Conservation (phyloP, 64 coral and sea anemone species). For the Dendronephthya gigantea region DNA sequence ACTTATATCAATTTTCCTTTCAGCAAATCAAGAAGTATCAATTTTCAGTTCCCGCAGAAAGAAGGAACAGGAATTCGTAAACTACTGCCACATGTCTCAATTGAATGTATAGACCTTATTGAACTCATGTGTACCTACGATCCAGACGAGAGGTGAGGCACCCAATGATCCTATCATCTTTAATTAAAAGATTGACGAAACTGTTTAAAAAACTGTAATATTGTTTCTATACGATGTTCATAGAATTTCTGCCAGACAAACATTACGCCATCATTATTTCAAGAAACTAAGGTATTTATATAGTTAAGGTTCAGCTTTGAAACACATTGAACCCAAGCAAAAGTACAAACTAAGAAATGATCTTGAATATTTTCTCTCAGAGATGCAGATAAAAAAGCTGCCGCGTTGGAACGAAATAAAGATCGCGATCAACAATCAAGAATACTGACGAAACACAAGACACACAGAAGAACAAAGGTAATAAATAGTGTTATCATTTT, state of each 20-base stretch:
- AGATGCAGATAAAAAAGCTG: conserved; percentile 18
- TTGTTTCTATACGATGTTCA: background rate
- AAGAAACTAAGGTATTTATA: conserved; percentile 59
- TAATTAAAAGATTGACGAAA: background rate
- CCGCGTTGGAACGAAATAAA: background rate
- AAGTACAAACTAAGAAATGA: no score
- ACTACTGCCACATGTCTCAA: conserved; percentile 71
- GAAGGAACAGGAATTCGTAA: conserved; percentile 66
- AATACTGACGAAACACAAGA: background rate
- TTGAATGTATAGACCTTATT: conserved; percentile 85
- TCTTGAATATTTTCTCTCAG: background rate
- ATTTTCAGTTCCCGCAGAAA: conserved; percentile 90
- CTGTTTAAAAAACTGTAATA: background rate
- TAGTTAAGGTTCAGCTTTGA: no score
- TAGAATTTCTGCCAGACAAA: conserved; percentile 93
- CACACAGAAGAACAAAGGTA: conserved; percentile 3
- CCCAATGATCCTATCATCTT: background rate
- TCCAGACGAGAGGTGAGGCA: conserved; percentile 75
- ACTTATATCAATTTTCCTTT: background rate
- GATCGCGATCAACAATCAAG: background rate
- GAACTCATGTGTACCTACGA: conserved; percentile 89
- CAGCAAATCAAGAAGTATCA: conserved; percentile 97
- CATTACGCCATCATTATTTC: conserved; percentile 85
- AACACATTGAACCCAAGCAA: no score
- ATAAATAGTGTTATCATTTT: no score